Evolutionary conservation across 2,113 vertebrate genomes (phyloP).

Genomic region (Glaucidium brasilianum): DNA sequence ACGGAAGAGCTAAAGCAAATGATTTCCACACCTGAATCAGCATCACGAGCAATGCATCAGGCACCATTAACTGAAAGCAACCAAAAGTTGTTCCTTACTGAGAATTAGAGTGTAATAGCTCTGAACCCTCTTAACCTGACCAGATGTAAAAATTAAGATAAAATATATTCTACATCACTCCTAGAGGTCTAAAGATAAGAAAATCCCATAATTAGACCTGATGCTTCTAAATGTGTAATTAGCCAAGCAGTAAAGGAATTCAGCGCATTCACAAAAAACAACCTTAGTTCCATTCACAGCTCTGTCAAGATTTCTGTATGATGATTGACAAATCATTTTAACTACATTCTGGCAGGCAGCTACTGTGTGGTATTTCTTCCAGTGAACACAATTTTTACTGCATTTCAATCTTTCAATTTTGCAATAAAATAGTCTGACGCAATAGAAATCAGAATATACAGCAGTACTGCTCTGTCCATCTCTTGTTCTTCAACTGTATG

Average conservation of each 20-base stretch:
- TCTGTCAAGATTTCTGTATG: background rate
- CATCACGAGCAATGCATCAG: background rate
- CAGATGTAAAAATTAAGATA: background rate
- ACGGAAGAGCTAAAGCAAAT: background rate
- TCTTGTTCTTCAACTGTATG: background rate
- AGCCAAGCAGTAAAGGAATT: background rate
- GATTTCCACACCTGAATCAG: background rate
- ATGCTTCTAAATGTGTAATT: background rate
- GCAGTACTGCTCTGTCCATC: background rate
- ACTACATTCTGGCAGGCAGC: background rate
- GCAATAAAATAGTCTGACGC: background rate
- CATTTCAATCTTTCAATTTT: background rate
- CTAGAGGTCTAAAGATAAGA: background rate
- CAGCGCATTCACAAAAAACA: background rate
- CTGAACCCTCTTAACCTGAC: background rate
- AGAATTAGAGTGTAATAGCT: background rate
- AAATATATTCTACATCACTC: background rate
- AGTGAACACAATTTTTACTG: background rate
- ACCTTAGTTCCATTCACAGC: background rate
- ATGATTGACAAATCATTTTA: background rate
- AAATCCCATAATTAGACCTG: background rate
- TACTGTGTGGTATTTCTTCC: background rate
- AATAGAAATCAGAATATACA: background rate
- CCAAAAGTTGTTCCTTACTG: background rate
- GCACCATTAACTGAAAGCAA: constrained; percentile 1